A percentile compares a stretch with the other conserved stretches of the same genome.
These are phyloP conservation scores for Teleopsis dalmanni DNA, from an alignment of 1,140 invertebrate genomes.

Conservation along the genomic window DNA sequence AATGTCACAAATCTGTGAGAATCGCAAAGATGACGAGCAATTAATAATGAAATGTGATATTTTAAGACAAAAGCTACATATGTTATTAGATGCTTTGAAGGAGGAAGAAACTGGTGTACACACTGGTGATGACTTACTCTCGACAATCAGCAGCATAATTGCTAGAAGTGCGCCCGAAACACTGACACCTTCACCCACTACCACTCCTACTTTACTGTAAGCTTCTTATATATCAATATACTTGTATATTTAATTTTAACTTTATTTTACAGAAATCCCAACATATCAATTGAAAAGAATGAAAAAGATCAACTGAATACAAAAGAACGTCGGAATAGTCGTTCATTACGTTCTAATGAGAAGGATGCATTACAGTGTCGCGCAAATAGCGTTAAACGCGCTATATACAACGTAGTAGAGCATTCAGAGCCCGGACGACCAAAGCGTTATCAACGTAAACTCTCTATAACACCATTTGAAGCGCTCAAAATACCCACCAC, in stretches of 20 bases:
- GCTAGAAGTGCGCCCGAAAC: slow-evolving; percentile 21
- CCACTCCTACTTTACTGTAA: slow-evolving; percentile 24
- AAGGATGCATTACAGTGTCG: slow-evolving; percentile 53
- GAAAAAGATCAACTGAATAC: slow-evolving; percentile 41
- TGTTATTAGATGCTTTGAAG: slow-evolving; percentile 63
- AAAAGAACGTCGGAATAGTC: slow-evolving; percentile 38
- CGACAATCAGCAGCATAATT: slow-evolving; percentile 34
- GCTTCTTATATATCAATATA: slow-evolving; percentile 6
- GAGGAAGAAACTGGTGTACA: slow-evolving; percentile 51
- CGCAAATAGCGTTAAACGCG: slow-evolving; percentile 80
- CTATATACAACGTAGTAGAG: slow-evolving; percentile 73
- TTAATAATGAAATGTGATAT: slow-evolving; percentile 63
- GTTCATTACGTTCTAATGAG: slow-evolving; percentile 32
- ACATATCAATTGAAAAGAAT: slow-evolving; percentile 39
- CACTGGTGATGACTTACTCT: slow-evolving; percentile 32
- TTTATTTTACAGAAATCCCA: slow-evolving; percentile 24
- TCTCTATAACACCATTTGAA: slow-evolving; percentile 37
- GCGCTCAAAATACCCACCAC: slow-evolving; percentile 29
- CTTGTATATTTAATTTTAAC: not conserved
- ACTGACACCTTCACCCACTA: slow-evolving; percentile 11
- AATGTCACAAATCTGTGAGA: slow-evolving; percentile 54
- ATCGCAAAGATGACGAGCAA: slow-evolving; percentile 54
- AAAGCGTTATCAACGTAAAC: slow-evolving; percentile 43
- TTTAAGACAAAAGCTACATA: slow-evolving; percentile 69
- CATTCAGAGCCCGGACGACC: slow-evolving; percentile 64